Conservation (phyloP, 1,140 invertebrate genomes). For the Microplitis mediator region DNA sequence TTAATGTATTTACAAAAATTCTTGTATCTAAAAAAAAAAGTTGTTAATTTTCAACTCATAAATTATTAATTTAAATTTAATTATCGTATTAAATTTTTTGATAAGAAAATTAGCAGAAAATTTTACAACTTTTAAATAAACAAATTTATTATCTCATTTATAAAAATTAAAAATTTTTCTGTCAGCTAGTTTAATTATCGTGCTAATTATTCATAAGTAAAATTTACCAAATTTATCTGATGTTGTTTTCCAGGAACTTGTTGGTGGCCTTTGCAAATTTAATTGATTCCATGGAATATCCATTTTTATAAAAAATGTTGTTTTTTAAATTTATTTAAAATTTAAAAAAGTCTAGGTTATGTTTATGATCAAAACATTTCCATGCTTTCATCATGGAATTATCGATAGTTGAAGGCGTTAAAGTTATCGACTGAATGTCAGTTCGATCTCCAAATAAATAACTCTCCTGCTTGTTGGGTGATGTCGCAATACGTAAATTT, state of each 20-base stretch:
- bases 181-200: neutral
- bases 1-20: constrained; percentile 31
- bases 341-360: no score
- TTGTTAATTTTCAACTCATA: neutral
- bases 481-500: no score
- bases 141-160: no score
- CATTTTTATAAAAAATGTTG: constrained; percentile 34
- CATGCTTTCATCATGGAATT: no score
- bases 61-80: neutral
- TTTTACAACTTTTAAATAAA: no score
- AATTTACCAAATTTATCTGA: constrained; percentile 40
- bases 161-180: neutral
- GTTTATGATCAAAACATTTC: no score
- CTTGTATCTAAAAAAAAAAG: constrained; percentile 40
- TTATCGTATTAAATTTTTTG: neutral
- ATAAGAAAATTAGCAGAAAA: no score
- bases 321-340: neutral
- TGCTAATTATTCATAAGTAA: no score
- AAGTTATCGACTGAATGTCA: no score
- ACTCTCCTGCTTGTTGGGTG: no score
- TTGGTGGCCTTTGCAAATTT: constrained; percentile 46
- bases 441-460: no score
- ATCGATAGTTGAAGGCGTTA: no score
- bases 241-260: constrained; percentile 37
- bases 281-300: constrained; percentile 48